A percentile compares a stretch with the other conserved stretches of the same genome.
These are phyloP conservation scores for Heliconius ismenius DNA, from an alignment of 2,888 invertebrate species.

Conservation along the genomic window DNA sequence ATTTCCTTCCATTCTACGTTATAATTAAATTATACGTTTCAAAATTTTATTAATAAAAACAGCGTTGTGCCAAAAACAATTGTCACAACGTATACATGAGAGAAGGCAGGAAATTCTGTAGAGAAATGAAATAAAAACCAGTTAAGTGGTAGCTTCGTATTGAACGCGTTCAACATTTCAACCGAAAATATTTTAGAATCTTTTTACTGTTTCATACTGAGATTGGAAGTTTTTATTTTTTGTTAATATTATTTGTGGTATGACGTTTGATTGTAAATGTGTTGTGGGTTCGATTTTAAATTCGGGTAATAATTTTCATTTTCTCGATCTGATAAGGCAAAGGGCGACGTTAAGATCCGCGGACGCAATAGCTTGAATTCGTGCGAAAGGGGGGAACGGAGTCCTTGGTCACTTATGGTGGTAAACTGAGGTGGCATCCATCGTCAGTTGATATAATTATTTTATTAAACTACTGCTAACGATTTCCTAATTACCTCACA, in stretches of 20 bases:
- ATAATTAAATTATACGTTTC: constrained; percentile 9
- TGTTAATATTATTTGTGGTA: neutral
- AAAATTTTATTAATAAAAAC: constrained; percentile 20
- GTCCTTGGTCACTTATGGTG: no score
- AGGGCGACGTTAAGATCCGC: no score
- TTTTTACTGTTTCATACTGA: neutral
- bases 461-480: no score
- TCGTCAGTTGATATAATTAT: no score
- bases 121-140: constrained; percentile 28
- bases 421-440: no score
- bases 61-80: constrained; percentile 22
- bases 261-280: no score
- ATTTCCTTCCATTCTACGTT: constrained; percentile 6
- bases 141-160: constrained; percentile 12
- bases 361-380: no score
- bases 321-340: no score
- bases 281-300: no score
- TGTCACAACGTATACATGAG: constrained; percentile 23
- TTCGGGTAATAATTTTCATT: no score
- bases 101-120: constrained; percentile 21
- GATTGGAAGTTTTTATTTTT: neutral
- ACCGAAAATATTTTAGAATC: neutral
- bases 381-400: no score
- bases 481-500: no score
- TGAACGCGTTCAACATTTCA: constrained; percentile 1